Evolutionary conservation across 1,140 invertebrate genomes (phyloP).

Genomic region (Drosophila littoralis): DNA sequence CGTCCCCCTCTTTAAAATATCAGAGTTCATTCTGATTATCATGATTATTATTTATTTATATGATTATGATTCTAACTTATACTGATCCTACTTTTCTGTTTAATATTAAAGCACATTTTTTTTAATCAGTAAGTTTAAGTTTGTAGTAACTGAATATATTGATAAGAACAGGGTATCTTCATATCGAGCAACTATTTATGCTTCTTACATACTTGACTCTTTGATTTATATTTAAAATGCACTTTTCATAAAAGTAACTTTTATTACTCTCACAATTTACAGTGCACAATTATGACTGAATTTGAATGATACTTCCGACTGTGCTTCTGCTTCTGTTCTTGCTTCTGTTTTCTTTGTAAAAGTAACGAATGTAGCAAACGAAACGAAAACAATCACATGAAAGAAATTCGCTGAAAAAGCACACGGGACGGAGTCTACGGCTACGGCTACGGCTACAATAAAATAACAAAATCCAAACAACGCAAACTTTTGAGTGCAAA

Average conservation of each 20-base stretch:
- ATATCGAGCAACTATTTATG: too few relatives aligned
- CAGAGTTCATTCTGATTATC: too few relatives aligned
- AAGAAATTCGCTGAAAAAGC: constrained; percentile 74
- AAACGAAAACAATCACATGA: constrained; percentile 80
- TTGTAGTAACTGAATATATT: too few relatives aligned
- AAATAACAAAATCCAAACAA: constrained; percentile 82
- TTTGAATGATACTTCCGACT: constrained; percentile 55
- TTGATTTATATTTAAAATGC: neutral
- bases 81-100: too few relatives aligned
- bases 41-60: too few relatives aligned
- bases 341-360: constrained; percentile 69
- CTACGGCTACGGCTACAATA: constrained; percentile 52
- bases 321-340: constrained; percentile 7
- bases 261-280: neutral
- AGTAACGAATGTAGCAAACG: constrained; percentile 76
- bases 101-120: too few relatives aligned
- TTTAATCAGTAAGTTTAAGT: too few relatives aligned
- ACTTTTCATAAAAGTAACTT: constrained; percentile 2
- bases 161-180: too few relatives aligned
- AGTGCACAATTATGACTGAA: constrained; percentile 73
- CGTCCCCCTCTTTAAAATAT: too few relatives aligned
- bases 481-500: constrained; percentile 78
- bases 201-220: too few relatives aligned
- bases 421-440: constrained; percentile 61
- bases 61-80: too few relatives aligned